These are phyloP conservation scores for Aeoliscus strigatus DNA, from an alignment of 2,797 vertebrate genomes.

Conservation along the genomic window DNA sequence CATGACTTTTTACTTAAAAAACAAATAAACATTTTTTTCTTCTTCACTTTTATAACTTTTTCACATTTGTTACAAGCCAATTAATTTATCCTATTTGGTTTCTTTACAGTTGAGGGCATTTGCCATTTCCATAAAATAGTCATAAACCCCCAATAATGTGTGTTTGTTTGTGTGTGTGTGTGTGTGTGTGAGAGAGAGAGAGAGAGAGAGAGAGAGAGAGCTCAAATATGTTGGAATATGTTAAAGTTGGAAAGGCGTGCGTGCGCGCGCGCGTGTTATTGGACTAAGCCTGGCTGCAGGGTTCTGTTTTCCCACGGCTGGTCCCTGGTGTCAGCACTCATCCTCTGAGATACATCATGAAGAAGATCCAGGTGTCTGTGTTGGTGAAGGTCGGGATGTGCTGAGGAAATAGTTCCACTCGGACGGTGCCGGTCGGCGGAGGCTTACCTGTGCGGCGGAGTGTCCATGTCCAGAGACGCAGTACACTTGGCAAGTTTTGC, in stretches of 20 bases:
- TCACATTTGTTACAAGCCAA: too few species aligned
- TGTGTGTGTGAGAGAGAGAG: too few species aligned
- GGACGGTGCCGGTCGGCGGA: too few species aligned
- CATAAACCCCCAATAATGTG: too few species aligned
- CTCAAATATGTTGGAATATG: constrained; percentile 56
- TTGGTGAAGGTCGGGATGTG: background rate
- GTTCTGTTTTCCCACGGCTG: constrained; percentile 75
- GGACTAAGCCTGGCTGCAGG: constrained; percentile 61
- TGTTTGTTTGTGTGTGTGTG: too few species aligned
- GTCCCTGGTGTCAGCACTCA: constrained; percentile 65
- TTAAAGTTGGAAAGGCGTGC: constrained; percentile 62
- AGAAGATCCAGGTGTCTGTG: constrained; percentile 16
- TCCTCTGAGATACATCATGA: constrained; percentile 62
- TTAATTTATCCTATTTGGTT: too few species aligned
- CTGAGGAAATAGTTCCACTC: background rate
- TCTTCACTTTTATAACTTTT: too few species aligned
- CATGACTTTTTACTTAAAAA: too few species aligned
- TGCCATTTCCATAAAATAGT: too few species aligned
- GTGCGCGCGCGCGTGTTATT: constrained; percentile 59
- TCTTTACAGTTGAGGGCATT: too few species aligned
- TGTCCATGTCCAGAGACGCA: constrained; percentile 69
- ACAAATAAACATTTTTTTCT: too few species aligned
- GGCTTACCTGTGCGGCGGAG: constrained; percentile 71
- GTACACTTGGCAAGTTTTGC: constrained; percentile 77
- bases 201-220: too few species aligned